Conservation (phyloP, 2,113 vertebrate genomes). For the Cebidichthys violaceus region DNA sequence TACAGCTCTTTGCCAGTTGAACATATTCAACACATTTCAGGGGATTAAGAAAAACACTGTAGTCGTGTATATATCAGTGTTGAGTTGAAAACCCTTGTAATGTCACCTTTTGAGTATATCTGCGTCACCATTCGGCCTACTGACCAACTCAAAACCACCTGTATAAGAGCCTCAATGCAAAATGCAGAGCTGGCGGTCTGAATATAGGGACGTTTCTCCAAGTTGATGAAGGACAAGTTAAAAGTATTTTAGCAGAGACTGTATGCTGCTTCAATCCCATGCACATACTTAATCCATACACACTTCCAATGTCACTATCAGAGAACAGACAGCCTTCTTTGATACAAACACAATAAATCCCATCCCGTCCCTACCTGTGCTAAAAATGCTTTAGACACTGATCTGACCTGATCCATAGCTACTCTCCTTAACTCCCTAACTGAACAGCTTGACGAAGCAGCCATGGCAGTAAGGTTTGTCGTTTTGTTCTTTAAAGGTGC, state of each 20-base stretch:
- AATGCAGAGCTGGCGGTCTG: not conserved
- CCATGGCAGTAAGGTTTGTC: conserved; percentile 99
- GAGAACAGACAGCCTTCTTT: conserved; percentile 42
- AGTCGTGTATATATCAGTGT: not conserved
- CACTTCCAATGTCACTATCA: conserved; percentile 42
- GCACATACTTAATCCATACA: conserved; percentile 55
- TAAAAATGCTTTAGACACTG: conserved; percentile 40
- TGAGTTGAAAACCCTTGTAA: not conserved
- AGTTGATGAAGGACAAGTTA: conserved; percentile 18
- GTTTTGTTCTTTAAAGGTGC: conserved; percentile 99
- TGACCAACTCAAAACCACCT: not conserved
- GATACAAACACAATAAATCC: conserved; percentile 20
- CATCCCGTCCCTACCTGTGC: conserved; percentile 16
- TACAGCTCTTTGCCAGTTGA: conserved; percentile 18
- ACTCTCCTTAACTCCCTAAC: conserved; percentile 80
- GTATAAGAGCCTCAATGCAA: conserved; percentile 5
- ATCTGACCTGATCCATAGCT: conserved; percentile 17
- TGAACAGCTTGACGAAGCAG: conserved; percentile 99
- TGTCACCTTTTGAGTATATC: not conserved
- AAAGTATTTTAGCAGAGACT: conserved; percentile 22
- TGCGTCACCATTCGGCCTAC: not conserved
- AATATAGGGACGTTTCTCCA: not conserved
- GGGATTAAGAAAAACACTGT: not conserved
- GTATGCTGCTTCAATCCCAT: conserved; percentile 40
- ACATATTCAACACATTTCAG: conserved; percentile 33